These are phyloP conservation scores for Micromesistius poutassou DNA, from an alignment of 2,797 vertebrate genomes.

Conservation along the genomic window DNA sequence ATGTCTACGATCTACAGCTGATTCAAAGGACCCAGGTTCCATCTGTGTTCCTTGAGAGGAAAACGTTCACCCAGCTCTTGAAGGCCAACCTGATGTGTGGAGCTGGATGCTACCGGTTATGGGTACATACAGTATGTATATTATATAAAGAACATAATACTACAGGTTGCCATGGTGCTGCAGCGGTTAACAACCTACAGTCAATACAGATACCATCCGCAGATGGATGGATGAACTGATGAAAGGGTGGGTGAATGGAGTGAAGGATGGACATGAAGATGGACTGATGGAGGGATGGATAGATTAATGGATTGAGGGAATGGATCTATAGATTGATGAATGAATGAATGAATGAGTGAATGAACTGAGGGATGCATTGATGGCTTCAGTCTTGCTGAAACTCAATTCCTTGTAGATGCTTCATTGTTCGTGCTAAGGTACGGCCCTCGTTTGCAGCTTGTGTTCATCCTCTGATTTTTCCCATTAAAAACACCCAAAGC, in stretches of 20 bases:
- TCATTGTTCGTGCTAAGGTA: neutral
- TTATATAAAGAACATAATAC: too few relatives aligned
- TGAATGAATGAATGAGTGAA: neutral
- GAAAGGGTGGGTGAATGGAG: neutral
- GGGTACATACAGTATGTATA: too few relatives aligned
- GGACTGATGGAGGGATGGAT: neutral
- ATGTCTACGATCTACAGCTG: too few relatives aligned
- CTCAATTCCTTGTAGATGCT: neutral
- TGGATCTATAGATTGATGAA: neutral
- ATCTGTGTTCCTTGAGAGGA: neutral
- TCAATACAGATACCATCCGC: slow-evolving; percentile 18
- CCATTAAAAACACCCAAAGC: neutral
- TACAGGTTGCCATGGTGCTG: neutral
- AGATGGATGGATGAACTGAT: neutral
- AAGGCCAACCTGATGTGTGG: too few relatives aligned
- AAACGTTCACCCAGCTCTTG: neutral
- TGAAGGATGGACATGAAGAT: neutral
- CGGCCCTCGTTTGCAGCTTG: neutral
- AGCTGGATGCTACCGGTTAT: neutral
- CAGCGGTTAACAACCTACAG: too few relatives aligned
- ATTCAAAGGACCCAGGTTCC: neutral
- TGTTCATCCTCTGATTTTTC: neutral
- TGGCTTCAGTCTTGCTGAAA: slow-evolving; percentile 18
- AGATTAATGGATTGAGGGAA: neutral
- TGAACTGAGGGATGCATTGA: neutral